These are phyloP conservation scores for Grantiella picta DNA, from an alignment of 2,113 vertebrate genomes.

Conservation along the genomic window DNA sequence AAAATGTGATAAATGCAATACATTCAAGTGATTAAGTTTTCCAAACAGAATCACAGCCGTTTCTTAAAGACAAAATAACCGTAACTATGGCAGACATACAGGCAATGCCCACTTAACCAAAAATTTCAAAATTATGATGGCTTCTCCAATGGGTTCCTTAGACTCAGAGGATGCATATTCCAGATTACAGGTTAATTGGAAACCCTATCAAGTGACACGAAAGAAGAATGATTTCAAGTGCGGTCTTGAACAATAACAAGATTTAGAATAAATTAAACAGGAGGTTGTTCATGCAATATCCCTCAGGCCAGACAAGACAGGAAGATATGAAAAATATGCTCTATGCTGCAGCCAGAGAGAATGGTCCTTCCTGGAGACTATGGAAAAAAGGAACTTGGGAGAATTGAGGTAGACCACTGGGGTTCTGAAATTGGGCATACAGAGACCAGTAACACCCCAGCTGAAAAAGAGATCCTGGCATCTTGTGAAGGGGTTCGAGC, in stretches of 20 bases:
- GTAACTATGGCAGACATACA: background rate
- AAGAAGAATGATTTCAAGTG: background rate
- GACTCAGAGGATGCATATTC: background rate
- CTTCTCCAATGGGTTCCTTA: background rate
- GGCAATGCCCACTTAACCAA: background rate
- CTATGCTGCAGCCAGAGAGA: background rate
- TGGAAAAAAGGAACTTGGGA: background rate
- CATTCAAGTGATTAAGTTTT: background rate
- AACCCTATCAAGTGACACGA: background rate
- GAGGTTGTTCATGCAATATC: background rate
- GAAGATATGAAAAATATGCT: background rate
- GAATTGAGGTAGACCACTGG: background rate
- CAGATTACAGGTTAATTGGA: background rate
- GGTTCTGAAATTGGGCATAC: background rate
- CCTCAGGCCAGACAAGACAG: too few relatives aligned
- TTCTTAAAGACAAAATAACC: background rate
- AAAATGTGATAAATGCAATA: background rate
- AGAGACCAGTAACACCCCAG: background rate
- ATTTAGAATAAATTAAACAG: background rate
- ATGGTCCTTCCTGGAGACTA: background rate
- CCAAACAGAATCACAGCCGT: background rate
- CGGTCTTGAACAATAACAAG: background rate
- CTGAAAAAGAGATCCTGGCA: background rate
- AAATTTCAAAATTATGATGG: background rate
- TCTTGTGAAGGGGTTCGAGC: background rate